A percentile compares a stretch with the other conserved stretches of the same genome.
phyloP scores from a whole-genome alignment of 2,888 invertebrate genomes.

The Diadromus collaris region DNA sequence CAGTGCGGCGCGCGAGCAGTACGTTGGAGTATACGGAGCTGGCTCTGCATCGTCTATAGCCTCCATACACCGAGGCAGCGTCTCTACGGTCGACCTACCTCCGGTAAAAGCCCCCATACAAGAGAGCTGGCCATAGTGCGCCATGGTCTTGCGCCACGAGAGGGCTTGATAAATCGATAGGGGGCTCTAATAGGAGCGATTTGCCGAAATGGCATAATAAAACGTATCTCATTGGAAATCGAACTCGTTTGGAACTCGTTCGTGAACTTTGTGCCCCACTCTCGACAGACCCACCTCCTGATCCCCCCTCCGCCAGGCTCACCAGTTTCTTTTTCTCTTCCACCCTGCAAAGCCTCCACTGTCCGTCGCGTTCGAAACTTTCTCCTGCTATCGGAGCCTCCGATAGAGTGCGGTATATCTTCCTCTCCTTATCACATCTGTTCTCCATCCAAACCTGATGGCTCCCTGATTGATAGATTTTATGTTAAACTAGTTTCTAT shows the following conservation, averaged over 20 bases:
- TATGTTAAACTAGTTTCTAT: slow-evolving; percentile 45
- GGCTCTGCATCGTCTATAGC: slow-evolving; percentile 30
- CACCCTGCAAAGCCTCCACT: slow-evolving; percentile 10
- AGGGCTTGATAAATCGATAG: slow-evolving; percentile 68
- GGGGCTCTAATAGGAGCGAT: slow-evolving; percentile 66
- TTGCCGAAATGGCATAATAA: slow-evolving; percentile 70
- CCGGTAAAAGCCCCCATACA: slow-evolving; percentile 30
- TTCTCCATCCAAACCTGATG: slow-evolving; percentile 21
- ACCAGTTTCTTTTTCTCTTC: slow-evolving; percentile 25
- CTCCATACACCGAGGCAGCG: background rate
- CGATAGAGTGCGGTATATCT: slow-evolving; percentile 17
- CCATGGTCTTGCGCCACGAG: slow-evolving; percentile 26
- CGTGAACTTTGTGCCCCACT: slow-evolving; percentile 57
- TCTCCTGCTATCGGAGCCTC: slow-evolving; percentile 27
- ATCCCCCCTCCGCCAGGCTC: no score
- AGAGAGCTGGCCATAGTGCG: slow-evolving; percentile 12
- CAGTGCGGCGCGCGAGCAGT: slow-evolving; percentile 19
- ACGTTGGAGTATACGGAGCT: slow-evolving; percentile 31
- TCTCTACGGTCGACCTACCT: slow-evolving; percentile 33
- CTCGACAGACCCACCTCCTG: slow-evolving; percentile 15
- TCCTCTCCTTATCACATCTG: slow-evolving; percentile 49
- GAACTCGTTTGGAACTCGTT: slow-evolving; percentile 59
- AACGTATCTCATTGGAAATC: slow-evolving; percentile 67
- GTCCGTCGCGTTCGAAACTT: slow-evolving; percentile 39
- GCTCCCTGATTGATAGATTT: slow-evolving; percentile 54